phyloP scores from a whole-genome alignment of 64 coral and sea anemone genomes.

The Montipora efflorescens region DNA sequence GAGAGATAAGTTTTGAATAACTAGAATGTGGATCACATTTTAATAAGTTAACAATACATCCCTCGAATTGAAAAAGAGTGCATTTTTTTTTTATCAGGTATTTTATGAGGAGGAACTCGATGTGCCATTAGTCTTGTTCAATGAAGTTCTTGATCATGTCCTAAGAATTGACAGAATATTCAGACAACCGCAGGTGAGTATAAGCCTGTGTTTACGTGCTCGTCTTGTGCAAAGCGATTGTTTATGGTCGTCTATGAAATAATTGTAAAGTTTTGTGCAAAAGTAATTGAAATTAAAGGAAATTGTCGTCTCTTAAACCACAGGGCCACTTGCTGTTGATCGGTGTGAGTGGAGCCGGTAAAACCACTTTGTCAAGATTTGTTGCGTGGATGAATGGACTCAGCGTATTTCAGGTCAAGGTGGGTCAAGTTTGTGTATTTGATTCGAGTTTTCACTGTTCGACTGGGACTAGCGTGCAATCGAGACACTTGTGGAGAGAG shows the following conservation, averaged over 20 bases:
- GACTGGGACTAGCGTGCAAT: background rate
- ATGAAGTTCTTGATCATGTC: slow-evolving; percentile 98
- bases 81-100: slow-evolving; percentile 52
- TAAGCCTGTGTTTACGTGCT: background rate
- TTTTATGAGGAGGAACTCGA: slow-evolving; percentile 99
- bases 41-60: too few species aligned
- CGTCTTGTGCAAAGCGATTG: too few species aligned
- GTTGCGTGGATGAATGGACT: slow-evolving; percentile 99
- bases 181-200: slow-evolving; percentile 91
- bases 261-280: background rate
- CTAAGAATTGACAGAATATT: slow-evolving; percentile 99
- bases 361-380: slow-evolving; percentile 97
- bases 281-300: background rate
- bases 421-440: background rate
- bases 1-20: too few species aligned
- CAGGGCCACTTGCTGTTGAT: slow-evolving; percentile 98
- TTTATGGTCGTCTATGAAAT: background rate
- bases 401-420: slow-evolving; percentile 99
- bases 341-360: slow-evolving; percentile 98
- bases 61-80: background rate
- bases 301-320: background rate
- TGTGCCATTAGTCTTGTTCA: slow-evolving; percentile 96
- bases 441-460: background rate
- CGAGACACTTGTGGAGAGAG: background rate
- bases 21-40: too few species aligned